These are phyloP conservation scores for Sebastes diaconus DNA, from an alignment of 2,797 vertebrate genomes.

Conservation along the genomic window DNA sequence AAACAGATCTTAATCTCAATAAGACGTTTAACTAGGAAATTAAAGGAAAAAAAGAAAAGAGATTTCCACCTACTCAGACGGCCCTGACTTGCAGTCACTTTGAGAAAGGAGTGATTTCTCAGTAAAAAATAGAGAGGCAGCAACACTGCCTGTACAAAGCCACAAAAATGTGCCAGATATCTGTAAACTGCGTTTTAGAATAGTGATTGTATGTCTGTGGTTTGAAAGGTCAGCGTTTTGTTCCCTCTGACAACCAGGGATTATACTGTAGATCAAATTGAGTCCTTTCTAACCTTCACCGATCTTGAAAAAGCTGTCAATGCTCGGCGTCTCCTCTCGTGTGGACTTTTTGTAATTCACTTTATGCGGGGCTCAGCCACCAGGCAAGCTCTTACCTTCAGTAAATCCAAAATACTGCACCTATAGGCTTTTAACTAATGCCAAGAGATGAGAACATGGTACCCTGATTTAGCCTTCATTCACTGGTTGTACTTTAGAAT, in stretches of 20 bases:
- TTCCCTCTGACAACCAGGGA: slow-evolving; percentile 5
- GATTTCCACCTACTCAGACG: not conserved
- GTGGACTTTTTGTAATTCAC: slow-evolving; percentile 37
- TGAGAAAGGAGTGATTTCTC: not conserved
- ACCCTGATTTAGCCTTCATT: not conserved
- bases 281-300: slow-evolving; percentile 46
- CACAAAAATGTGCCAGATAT: not conserved
- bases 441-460: slow-evolving; percentile 8
- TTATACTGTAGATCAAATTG: slow-evolving; percentile 29
- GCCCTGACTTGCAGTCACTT: not conserved
- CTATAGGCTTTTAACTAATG: slow-evolving; percentile 7
- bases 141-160: not conserved
- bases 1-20: not conserved
- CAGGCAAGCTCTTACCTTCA: not conserved
- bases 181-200: slow-evolving; percentile 20
- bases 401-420: slow-evolving; percentile 25
- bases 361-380: slow-evolving; percentile 19
- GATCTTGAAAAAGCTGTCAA: slow-evolving; percentile 25
- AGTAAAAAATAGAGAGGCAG: not conserved
- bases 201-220: slow-evolving; percentile 11
- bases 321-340: slow-evolving; percentile 7
- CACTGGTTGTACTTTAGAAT: not conserved
- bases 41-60: not conserved
- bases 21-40: not conserved
- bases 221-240: slow-evolving; percentile 30